Percentiles rank a stretch among this genome's conserved stretches.
Conservation (phyloP, 2,113 vertebrate species). For the Amphiprion ocellaris region DNA sequence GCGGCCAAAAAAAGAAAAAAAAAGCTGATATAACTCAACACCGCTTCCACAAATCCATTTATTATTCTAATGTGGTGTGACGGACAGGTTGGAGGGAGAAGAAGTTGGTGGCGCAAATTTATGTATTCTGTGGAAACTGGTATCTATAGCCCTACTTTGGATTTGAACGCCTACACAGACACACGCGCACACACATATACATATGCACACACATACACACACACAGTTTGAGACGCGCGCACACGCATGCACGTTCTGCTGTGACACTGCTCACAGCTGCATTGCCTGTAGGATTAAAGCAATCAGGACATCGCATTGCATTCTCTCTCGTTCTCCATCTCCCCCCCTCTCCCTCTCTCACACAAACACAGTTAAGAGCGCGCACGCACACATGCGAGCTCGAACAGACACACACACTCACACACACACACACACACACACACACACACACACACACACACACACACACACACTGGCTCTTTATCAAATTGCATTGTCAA, state of each 20-base stretch:
- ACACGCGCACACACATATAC: neutral
- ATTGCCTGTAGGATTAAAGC: constrained; percentile 96
- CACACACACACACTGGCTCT: constrained; percentile 53
- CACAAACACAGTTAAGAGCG: neutral
- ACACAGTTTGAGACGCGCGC: constrained; percentile 25
- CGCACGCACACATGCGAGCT: constrained; percentile 9
- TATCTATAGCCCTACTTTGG: constrained; percentile 63
- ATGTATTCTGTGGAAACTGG: constrained; percentile 43
- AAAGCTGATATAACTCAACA: constrained; percentile 64
- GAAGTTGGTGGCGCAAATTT: constrained; percentile 56
- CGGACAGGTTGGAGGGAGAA: constrained; percentile 14
- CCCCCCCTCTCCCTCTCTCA: constrained; percentile 4
- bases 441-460: neutral
- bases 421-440: constrained; percentile 35
- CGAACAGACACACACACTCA: neutral
- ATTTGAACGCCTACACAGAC: constrained; percentile 88
- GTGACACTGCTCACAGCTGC: constrained; percentile 97
- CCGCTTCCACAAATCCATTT: constrained; percentile 61
- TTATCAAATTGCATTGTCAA: constrained; percentile 78
- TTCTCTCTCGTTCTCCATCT: constrained; percentile 73
- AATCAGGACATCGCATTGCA: constrained; percentile 87
- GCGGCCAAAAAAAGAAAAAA: constrained; percentile 19
- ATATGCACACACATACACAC: neutral
- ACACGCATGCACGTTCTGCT: constrained; percentile 72
- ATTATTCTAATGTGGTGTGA: constrained; percentile 39